These are phyloP conservation scores for Palythoa caribaeorum DNA, from an alignment of 92 coral and sea anemone genomes.

Conservation along the genomic window DNA sequence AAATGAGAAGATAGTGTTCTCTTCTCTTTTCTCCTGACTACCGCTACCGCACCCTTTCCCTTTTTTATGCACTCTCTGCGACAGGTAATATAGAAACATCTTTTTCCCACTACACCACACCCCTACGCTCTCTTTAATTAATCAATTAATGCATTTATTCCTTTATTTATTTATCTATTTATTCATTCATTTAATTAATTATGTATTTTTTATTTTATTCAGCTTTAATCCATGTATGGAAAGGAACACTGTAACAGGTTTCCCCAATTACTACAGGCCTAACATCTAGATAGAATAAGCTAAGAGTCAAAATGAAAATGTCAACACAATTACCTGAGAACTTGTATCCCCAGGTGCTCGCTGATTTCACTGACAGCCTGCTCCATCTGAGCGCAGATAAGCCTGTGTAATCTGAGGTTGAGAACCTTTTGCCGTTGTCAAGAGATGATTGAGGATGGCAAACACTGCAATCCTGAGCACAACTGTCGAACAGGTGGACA, in stretches of 20 bases:
- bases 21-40: background rate
- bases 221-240: too few relatives aligned
- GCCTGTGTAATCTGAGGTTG: background rate
- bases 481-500: conserved; percentile 60
- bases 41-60: background rate
- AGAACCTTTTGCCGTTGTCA: conserved; percentile 7
- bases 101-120: background rate
- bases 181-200: too few relatives aligned
- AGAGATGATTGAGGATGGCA: conserved; percentile 55
- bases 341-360: conserved; percentile 46
- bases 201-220: too few relatives aligned
- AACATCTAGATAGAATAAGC: background rate
- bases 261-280: too few relatives aligned
- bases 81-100: background rate
- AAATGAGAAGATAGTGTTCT: background rate
- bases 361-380: conserved; percentile 44
- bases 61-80: conserved; percentile 6
- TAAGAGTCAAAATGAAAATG: conserved; percentile 42
- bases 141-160: too few relatives aligned
- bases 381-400: conserved; percentile 48
- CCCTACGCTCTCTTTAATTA: background rate
- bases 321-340: conserved; percentile 39
- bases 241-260: too few relatives aligned
- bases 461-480: conserved; percentile 52
- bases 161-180: too few relatives aligned